Evolutionary conservation across 2,113 vertebrate species (phyloP).

Genomic region (Gymnarchus niloticus): DNA sequence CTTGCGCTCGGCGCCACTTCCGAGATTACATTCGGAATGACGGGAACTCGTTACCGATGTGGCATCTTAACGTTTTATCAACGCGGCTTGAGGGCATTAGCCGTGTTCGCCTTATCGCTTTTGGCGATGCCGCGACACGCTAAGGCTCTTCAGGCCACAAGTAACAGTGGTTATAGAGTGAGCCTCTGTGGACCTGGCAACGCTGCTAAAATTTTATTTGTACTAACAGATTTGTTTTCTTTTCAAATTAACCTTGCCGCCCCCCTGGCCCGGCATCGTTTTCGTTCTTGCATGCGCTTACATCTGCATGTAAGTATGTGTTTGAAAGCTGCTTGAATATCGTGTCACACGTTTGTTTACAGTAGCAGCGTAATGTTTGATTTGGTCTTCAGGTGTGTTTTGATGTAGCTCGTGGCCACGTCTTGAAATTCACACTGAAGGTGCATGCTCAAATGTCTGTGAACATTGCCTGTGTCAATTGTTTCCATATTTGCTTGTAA

Average conservation of each 20-base stretch:
- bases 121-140: background rate
- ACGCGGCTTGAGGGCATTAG: constrained; percentile 16
- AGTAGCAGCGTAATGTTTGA: background rate
- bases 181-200: constrained; percentile 21
- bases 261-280: constrained; percentile 48
- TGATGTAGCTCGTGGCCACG: background rate
- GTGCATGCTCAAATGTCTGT: background rate
- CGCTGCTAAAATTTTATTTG: constrained; percentile 48
- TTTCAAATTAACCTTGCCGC: constrained; percentile 31
- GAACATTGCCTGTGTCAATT: background rate
- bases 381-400: background rate
- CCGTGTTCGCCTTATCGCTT: background rate
- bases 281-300: constrained; percentile 57
- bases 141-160: background rate
- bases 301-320: constrained; percentile 56
- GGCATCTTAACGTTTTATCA: constrained; percentile 14
- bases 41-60: background rate
- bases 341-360: background rate
- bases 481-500: background rate
- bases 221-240: constrained; percentile 38
- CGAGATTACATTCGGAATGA: constrained; percentile 30
- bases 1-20: constrained; percentile 30
- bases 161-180: background rate
- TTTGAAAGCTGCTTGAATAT: background rate
- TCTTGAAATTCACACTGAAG: background rate